phyloP scores from a whole-genome alignment of 1,140 invertebrate genomes.

The Trichogramma pretiosum region DNA sequence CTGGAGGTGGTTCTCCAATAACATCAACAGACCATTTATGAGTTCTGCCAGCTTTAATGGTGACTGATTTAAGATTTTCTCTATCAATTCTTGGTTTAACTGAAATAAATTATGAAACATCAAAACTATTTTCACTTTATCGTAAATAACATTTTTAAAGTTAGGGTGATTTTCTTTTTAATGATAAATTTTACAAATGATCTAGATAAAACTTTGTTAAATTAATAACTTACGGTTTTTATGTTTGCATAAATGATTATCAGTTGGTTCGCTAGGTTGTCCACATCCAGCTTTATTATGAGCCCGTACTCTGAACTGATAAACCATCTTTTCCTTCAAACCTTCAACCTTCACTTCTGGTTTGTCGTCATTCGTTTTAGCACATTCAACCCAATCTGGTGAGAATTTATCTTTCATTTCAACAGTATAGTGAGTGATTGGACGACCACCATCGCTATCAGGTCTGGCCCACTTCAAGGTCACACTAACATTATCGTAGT shows the following conservation, averaged over 20 bases:
- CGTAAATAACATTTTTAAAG: conserved; percentile 8
- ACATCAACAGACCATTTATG: conserved; percentile 91
- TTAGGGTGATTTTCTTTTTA: too few relatives aligned
- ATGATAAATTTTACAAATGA: not conserved
- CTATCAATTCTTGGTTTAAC: conserved; percentile 89
- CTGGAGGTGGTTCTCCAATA: conserved; percentile 79
- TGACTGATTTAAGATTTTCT: conserved; percentile 75
- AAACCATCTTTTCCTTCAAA: conserved; percentile 86
- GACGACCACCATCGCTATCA: conserved; percentile 82
- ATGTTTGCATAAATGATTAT: conserved; percentile 88
- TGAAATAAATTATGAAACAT: conserved; percentile 36
- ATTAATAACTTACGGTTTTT: conserved; percentile 74
- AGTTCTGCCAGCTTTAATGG: conserved; percentile 79
- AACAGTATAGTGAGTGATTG: conserved; percentile 89
- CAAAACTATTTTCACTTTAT: too few relatives aligned
- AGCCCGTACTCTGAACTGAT: conserved; percentile 86
- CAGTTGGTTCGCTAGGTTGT: conserved; percentile 82
- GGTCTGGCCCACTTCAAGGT: conserved; percentile 86
- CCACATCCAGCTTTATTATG: conserved; percentile 85
- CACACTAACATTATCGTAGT: conserved; percentile 88
- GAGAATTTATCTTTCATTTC: conserved; percentile 95
- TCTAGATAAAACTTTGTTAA: conserved; percentile 4
- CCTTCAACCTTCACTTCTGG: conserved; percentile 76
- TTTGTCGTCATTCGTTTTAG: conserved; percentile 67
- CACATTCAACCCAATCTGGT: conserved; percentile 78